Evolutionary conservation across 2,113 vertebrate genomes (phyloP), one percentile per base, ranked within the genome.

Genomic region (Rana temporaria): DNA sequence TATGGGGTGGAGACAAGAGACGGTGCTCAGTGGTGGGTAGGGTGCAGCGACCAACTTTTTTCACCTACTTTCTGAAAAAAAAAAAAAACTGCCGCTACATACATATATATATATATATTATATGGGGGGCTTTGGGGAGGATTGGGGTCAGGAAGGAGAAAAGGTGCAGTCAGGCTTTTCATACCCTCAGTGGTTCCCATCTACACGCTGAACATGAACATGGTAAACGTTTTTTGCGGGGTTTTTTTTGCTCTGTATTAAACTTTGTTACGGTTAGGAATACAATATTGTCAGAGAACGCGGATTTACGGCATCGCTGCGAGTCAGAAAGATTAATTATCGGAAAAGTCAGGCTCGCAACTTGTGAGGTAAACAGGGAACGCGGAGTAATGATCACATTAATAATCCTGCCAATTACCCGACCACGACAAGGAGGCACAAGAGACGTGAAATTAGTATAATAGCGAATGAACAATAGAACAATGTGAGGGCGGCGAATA

Each of bases 391-490:
- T 62, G 72, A 75, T 42, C 19, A 9, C 72, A 75, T 75, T 75
- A 75, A 75, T 75, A 75, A 75, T 62, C 15, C 72, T 22, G 72
- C 56, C 72, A 75, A 75, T 75, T 75, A 75, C 9, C 26, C 9
- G 14, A 30, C 71, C 55, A 26, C 71, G 6, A 19, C 14, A 30
- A 56, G 71, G 69, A n/a, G n/a, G 4, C 53, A 30, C 70, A 11
- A 3, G 57, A 30, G 4, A 73, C 32, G 24, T 3, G 1, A 59
- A 57, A 73, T 59, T n/a, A 75, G 32, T 22, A n/a, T 38, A 62
- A 34, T 11, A 62, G 30, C 56, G 62, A 75, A 75, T 62, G 56
- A 57, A 57, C 71, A 74, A 16, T 20, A 32, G 15, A 56, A 16
- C 12, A 72, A 72, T 53, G 57, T 57, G 71, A 14, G 48, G 71